These are phyloP conservation scores for Leistus spinibarbis DNA, from an alignment of 2,888 invertebrate species.

Conservation along the genomic window DNA sequence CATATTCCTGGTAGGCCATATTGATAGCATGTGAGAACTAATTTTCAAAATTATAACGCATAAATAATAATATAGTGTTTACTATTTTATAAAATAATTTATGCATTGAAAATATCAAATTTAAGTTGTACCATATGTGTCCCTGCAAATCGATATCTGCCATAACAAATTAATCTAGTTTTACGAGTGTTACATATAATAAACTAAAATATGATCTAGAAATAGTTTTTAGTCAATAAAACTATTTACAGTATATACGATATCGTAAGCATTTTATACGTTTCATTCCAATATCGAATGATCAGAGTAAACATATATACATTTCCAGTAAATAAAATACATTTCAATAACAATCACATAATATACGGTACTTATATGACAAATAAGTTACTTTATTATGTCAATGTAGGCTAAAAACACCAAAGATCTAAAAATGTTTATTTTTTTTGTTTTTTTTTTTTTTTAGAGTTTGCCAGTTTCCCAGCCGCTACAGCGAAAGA, in stretches of 20 bases:
- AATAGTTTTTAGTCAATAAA: conserved; percentile 17
- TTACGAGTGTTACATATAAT: neutral
- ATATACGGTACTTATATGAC: no score
- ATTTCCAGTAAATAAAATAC: neutral
- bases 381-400: no score
- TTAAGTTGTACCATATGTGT: no score
- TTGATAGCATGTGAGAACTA: no score
- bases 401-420: no score
- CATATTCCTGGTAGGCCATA: no score
- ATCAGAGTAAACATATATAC: neutral
- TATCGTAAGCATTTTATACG: neutral
- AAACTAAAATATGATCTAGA: neutral
- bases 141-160: no score
- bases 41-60: no score
- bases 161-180: neutral
- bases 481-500: conserved; percentile 86
- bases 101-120: no score
- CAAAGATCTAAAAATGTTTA: neutral
- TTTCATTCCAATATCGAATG: neutral
- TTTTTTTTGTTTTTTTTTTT: conserved; percentile 40
- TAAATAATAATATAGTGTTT: no score
- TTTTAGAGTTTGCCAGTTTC: conserved; percentile 78
- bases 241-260: neutral
- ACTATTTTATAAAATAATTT: no score
- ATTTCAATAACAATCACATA: neutral